Evolutionary conservation across 2,113 vertebrate species (phyloP).

Genomic region (Riparia riparia): DNA sequence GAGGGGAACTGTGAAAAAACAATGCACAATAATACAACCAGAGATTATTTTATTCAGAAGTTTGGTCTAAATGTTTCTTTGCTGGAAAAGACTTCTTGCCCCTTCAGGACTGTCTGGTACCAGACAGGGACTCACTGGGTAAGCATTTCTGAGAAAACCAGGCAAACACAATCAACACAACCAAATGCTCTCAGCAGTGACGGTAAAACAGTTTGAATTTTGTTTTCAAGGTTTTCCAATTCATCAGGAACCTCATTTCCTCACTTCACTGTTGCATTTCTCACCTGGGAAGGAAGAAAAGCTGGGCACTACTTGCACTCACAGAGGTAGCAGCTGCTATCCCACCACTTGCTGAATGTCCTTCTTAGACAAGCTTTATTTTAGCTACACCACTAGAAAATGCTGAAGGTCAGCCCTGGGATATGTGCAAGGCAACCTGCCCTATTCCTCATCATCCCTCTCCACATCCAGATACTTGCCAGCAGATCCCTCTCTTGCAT

Average conservation of each 20-base stretch:
- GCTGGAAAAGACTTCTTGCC: background rate
- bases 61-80: background rate
- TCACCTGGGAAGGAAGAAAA: background rate
- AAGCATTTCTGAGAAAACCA: background rate
- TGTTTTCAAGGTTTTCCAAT: background rate
- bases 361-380: background rate
- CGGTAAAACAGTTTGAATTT: background rate
- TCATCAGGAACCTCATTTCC: background rate
- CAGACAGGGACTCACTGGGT: background rate
- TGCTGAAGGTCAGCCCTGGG: background rate
- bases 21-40: background rate
- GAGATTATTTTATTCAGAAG: background rate
- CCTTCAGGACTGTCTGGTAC: background rate
- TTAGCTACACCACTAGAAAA: background rate
- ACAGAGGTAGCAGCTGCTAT: background rate
- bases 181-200: accelerated
- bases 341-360: background rate
- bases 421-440: background rate
- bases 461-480: background rate
- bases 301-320: background rate
- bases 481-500: background rate
- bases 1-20: background rate
- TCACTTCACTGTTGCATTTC: background rate
- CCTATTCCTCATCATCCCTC: background rate
- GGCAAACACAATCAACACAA: background rate